Conservation (phyloP, 2,113 vertebrate genomes). For the Rhodinocichla rosea region DNA sequence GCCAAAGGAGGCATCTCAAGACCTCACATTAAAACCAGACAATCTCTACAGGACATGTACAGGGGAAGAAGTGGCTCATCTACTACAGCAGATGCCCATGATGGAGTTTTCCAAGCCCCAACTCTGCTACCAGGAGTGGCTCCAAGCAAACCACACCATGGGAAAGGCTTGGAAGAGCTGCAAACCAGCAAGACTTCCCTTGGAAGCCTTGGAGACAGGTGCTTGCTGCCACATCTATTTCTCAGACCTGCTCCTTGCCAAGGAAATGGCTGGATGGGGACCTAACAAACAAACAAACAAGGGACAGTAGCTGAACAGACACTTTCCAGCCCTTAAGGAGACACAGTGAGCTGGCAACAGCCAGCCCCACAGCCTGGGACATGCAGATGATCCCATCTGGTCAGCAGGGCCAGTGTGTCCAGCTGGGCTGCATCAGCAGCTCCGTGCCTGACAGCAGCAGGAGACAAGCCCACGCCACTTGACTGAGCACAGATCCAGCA, state of each 20-base stretch:
- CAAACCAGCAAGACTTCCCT: not conserved
- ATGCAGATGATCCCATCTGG: not conserved
- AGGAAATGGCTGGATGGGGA: not conserved
- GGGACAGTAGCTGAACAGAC: not conserved
- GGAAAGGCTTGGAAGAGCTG: not conserved
- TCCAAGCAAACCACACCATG: not conserved
- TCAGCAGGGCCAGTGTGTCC: accelerated
- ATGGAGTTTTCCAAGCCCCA: not conserved
- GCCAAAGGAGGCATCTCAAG: not conserved
- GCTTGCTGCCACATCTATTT: not conserved
- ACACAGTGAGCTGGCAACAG: not conserved
- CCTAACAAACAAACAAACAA: not conserved
- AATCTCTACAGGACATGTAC: accelerated
- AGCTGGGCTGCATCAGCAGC: not conserved
- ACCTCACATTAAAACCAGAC: not conserved
- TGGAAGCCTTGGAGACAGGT: not conserved
- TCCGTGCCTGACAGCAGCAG: not conserved
- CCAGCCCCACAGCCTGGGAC: not conserved
- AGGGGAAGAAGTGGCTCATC: not conserved
- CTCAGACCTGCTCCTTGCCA: not conserved
- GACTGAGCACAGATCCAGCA: not conserved
- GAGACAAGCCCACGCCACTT: not conserved
- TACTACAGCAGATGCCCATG: not conserved
- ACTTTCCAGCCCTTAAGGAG: not conserved
- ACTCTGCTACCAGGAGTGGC: not conserved